A percentile compares a stretch with the other conserved stretches of the same genome.
These are phyloP conservation scores for Araneus ventricosus DNA, from an alignment of 1,140 invertebrate species.

Conservation along the genomic window DNA sequence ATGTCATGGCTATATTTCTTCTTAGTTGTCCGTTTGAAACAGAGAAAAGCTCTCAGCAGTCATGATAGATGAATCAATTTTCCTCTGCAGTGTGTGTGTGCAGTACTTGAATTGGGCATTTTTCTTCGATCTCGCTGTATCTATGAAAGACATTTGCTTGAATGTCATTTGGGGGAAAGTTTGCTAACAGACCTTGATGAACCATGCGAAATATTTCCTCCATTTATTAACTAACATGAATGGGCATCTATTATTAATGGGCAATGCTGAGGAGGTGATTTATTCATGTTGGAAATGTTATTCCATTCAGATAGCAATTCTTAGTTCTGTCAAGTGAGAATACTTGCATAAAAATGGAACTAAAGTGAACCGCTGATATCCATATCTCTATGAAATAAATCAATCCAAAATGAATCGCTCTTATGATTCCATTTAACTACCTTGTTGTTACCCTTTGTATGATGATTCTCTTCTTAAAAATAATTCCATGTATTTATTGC, in stretches of 20 bases:
- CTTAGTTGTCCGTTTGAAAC: slow-evolving; percentile 53
- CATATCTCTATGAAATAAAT: no score
- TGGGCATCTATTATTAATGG: neutral
- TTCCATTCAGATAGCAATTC: no score
- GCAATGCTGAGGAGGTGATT: no score
- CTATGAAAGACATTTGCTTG: slow-evolving; percentile 22
- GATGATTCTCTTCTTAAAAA: no score
- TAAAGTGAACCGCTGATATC: no score
- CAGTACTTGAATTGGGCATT: neutral
- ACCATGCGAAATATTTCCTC: neutral
- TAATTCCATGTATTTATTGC: no score
- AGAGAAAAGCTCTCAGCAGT: slow-evolving; percentile 71
- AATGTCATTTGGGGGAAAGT: slow-evolving; percentile 1
- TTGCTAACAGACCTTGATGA: slow-evolving; percentile 19
- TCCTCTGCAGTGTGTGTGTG: slow-evolving; percentile 36
- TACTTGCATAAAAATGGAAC: no score
- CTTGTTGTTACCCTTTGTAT: no score
- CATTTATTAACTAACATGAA: neutral
- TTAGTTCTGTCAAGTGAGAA: no score
- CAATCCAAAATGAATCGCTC: no score
- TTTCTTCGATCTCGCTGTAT: slow-evolving; percentile 45
- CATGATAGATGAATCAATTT: slow-evolving; percentile 74
- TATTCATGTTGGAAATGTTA: no score
- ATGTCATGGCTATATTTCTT: slow-evolving; percentile 49
- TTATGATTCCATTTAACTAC: no score